Evolutionary conservation across 2,113 vertebrate species (phyloP).

Genomic region (Stegostoma tigrinum): DNA sequence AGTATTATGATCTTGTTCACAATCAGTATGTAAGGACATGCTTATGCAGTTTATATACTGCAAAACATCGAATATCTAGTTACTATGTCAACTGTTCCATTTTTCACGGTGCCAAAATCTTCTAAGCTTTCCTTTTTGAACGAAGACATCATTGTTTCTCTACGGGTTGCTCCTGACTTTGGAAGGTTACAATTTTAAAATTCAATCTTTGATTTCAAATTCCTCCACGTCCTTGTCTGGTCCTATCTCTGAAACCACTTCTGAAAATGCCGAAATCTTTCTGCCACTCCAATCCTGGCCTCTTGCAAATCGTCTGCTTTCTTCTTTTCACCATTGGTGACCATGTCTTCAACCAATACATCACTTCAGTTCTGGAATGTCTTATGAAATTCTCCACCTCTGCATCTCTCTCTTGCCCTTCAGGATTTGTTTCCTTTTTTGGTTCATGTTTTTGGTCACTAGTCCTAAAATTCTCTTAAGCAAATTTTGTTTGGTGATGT

Average conservation of each 20-base stretch:
- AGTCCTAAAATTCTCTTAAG: not conserved
- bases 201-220: not conserved
- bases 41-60: not conserved
- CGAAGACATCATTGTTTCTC: not conserved
- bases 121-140: not conserved
- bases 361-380: not conserved
- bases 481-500: not conserved
- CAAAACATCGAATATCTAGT: not conserved
- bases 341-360: not conserved
- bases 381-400: not conserved
- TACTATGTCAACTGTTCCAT: not conserved
- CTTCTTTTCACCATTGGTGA: not conserved
- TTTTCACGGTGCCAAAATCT: not conserved
- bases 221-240: not conserved
- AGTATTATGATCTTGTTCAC: not conserved
- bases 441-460: not conserved
- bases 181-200: not conserved
- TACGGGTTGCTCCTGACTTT: not conserved
- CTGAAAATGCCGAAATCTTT: not conserved
- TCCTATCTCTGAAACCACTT: not conserved
- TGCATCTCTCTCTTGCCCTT: not conserved
- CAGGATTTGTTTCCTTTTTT: not conserved
- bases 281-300: not conserved
- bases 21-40: not conserved
- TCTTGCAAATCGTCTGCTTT: not conserved